Evolutionary conservation across 2,888 invertebrate genomes (phyloP).

Genomic region (Spilosoma lubricipeda): DNA sequence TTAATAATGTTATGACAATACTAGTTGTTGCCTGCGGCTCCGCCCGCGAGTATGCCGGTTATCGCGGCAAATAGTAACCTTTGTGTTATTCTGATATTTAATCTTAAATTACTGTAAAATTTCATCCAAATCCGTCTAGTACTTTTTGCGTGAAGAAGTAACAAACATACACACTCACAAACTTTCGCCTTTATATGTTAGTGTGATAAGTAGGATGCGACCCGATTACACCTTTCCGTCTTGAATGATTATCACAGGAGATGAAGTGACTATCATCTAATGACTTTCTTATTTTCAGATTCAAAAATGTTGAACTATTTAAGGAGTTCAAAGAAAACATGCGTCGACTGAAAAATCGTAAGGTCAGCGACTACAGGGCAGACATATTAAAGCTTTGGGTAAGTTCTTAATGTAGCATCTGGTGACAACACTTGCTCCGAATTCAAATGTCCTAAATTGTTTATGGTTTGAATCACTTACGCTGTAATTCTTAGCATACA

Average conservation of each 20-base stretch:
- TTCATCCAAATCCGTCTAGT: too few species aligned
- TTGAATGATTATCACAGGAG: not conserved
- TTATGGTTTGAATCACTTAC: not conserved
- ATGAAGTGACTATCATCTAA: not conserved
- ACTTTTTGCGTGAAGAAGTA: too few species aligned
- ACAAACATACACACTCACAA: too few species aligned
- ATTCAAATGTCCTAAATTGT: not conserved
- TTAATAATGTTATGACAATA: too few species aligned
- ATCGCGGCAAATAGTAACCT: too few species aligned
- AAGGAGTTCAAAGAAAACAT: slow-evolving; percentile 75
- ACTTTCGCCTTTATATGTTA: too few species aligned
- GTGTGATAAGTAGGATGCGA: too few species aligned
- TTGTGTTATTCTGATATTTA: too few species aligned
- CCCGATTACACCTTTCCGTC: not conserved
- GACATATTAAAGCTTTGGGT: slow-evolving; percentile 82
- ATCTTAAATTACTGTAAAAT: too few species aligned
- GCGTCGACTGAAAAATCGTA: slow-evolving; percentile 69
- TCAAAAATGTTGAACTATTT: slow-evolving; percentile 82
- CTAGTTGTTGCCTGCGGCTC: too few species aligned
- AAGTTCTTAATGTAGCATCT: slow-evolving; percentile 36
- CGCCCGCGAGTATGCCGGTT: too few species aligned
- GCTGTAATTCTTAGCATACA: not conserved
- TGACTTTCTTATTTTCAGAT: slow-evolving; percentile 61
- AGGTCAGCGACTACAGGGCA: slow-evolving; percentile 74
- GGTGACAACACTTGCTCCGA: not conserved